phyloP scores from a whole-genome alignment of 2,113 vertebrate genomes.

The Hippopotamus amphibius region DNA sequence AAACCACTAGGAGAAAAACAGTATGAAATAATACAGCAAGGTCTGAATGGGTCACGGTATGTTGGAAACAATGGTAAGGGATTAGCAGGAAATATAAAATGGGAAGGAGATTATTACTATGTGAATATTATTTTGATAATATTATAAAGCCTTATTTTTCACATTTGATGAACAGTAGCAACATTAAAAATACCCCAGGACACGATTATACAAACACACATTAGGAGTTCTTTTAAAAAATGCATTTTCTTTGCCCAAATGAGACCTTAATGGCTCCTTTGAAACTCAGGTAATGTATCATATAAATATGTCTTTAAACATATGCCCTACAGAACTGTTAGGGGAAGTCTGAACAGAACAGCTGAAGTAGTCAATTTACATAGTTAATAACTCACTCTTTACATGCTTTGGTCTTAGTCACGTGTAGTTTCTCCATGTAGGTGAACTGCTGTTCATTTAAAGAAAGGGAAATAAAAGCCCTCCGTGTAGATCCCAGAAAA shows the following conservation, averaged over 20 bases:
- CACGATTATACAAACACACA: conserved; percentile 7
- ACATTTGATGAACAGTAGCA: conserved; percentile 64
- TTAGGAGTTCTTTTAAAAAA: conserved; percentile 30
- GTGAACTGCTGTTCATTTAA: background rate
- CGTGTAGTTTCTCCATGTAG: background rate
- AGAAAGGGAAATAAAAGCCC: background rate
- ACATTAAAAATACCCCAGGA: conserved; percentile 60
- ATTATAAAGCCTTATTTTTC: conserved; percentile 71
- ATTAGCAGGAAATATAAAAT: background rate
- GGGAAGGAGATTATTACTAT: conserved; percentile 17
- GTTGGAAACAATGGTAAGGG: conserved; percentile 3
- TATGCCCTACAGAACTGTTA: background rate
- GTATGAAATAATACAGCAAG: background rate
- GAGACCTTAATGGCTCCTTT: conserved; percentile 42
- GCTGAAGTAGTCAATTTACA: background rate
- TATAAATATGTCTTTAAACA: background rate
- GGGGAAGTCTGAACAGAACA: background rate
- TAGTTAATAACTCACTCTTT: background rate
- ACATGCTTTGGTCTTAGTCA: background rate
- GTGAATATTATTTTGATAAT: conserved; percentile 31
- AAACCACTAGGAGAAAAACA: background rate
- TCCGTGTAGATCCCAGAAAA: background rate
- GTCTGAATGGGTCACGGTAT: background rate
- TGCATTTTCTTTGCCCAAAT: conserved; percentile 38
- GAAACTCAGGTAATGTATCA: conserved; percentile 54